Evolutionary conservation across 2,888 invertebrate species (phyloP), one percentile per base, ranked within the genome.

Genomic region (Chironomus tentans): DNA sequence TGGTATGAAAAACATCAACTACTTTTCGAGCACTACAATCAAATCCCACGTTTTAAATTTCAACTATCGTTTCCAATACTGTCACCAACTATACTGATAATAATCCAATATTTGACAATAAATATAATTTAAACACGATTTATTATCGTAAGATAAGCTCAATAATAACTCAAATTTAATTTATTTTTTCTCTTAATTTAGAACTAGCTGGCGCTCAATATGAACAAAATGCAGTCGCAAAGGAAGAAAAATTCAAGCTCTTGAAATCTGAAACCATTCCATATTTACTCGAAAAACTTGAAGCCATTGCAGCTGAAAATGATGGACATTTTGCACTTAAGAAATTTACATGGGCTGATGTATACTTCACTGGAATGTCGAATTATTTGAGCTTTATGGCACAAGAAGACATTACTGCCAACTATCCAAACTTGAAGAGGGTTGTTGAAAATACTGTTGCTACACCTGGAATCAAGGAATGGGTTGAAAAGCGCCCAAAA

Each of bases 181-280:
- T 1, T 22, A 62, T 62, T 7, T 65, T 65, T 22, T 22, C 18
- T 65, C 13, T 50, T 4, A 2, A 21, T 24, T 21, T 6, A 74
- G 74, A 68, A 73, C 38, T 56, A 61, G 68, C 76, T 56, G 22
- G n/a, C 18, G 73, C 70, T 24, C 70, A 15, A 48, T 76, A 75
- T 6, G 77, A 77, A 72, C 5, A 68, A 46, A 28, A 77, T 65
- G 24, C 68, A 47, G 71, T 50, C 15, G 47, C 76, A 50, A 65
- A 77, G 48, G 50, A 70, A 21, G 61, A 71, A n/a, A 87, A 87
- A 79, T 82, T 84, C 79, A 84, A 85, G 74, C 82, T 84, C 77
- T 80, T 87, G 4, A 84, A 86, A 76, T 83, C 85, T 62, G 87
- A 89, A 81, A 84, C 83, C 77, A 82, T 89, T 78, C 89, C 89